Base-by-base conservation (phyloP, 23 tunicate species). In the Styela clava region DNA sequence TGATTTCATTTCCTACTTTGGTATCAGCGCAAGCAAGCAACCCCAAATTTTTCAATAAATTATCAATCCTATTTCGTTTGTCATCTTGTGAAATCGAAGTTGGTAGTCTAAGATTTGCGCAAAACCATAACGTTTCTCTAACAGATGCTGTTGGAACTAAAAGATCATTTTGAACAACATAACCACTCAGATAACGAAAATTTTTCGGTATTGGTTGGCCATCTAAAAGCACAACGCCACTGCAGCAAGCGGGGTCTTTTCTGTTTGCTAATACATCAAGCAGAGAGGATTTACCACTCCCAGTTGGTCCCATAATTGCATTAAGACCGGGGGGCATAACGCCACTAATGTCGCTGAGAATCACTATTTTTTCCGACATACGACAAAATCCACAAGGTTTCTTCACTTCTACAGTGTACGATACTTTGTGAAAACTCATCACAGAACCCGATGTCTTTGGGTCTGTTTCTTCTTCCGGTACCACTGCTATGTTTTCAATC, bases 231-330 rank as follows among this genome's bases (percentile, higher is more conserved):
- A 91, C 88, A 2, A 61, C n/a, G 19, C 97, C 97, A 64, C 84
- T 33, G 24, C 86, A 35, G 24, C 97, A 89, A 64, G 56, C 44
- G 0, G 97, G 97, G 52, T 91, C 97, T 74, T 91, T 91, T 52
- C 97, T 44, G 25, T 89, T 89, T 70, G 97, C 97, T 23, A 91
- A 70, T 16, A 91, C 79, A 62, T 91, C 97, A 56, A 91, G 82
- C 44, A 91, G 86, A 84, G 89, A 71, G 61, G 96, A 90, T 62
- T 90, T 90, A 61, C 96, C 96, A 69, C 96, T 90, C 56, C 96
- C 96, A 34, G 95, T 89, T 79, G 95, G 88, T 12, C 95, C 95
- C 88, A 89, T 89, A 51, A 89, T 89, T 0, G 88, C 95, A 52
- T 80, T 86, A 23, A 81, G 72, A 31, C 85, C 85, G 24, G 85